Percentiles rank a stretch among this genome's conserved stretches.
These are phyloP conservation scores for Eretmochelys imbricata DNA, from an alignment of 2,113 vertebrate genomes.

Conservation along the genomic window DNA sequence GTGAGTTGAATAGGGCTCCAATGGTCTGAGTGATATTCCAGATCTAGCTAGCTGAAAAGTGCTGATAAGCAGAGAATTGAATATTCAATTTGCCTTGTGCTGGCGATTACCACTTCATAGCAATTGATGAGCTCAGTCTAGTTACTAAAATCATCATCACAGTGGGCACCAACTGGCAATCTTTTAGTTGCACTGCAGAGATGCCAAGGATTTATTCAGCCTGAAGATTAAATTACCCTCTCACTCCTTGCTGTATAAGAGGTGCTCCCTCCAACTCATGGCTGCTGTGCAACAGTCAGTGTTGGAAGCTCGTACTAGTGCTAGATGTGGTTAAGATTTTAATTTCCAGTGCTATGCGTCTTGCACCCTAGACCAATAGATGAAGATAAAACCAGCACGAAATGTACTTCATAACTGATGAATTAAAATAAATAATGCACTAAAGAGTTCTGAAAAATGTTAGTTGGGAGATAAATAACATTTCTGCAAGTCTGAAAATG, in stretches of 20 bases:
- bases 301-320: neutral
- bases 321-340: neutral
- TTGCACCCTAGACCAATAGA: neutral
- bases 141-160: fast-evolving
- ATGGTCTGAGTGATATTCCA: neutral
- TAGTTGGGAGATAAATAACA: fast-evolving
- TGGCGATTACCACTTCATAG: neutral
- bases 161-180: fast-evolving
- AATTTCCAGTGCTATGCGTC: neutral
- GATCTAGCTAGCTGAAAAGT: neutral
- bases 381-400: neutral
- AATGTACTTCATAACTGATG: neutral
- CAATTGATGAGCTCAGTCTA: neutral
- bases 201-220: neutral
- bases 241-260: neutral
- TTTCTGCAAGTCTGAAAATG: fast-evolving
- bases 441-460: neutral
- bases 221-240: neutral
- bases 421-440: neutral
- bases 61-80: neutral
- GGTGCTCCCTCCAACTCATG: neutral
- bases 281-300: neutral
- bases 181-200: neutral
- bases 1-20: fast-evolving
- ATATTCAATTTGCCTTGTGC: neutral